Evolutionary conservation across 2,113 vertebrate genomes (phyloP), one percentile per base, ranked within the genome.

Genomic region (Origma solitaria): DNA sequence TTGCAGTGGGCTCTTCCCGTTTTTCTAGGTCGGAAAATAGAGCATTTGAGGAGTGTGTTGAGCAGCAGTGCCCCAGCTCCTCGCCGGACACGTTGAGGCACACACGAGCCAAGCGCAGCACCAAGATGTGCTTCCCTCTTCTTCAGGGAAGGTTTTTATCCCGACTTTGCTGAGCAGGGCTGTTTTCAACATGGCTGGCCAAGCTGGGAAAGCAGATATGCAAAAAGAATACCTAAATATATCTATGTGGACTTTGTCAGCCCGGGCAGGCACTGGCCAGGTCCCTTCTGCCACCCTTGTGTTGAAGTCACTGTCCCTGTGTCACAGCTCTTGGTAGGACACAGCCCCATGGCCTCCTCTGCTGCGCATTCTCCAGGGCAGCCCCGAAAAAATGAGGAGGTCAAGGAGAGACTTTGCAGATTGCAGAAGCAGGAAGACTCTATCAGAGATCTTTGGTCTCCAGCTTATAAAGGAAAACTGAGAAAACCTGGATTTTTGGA

Each of bases 81-180:
- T 51, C 9, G 27, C 15, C 0, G 0, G 62, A 12, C 13, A 38
- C 0, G 4, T 28, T 28, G 56, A 8, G n/a, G 37, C 78, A 6
- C 30, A 3, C 76, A 0, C 0, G 1, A 15, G 54, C 75, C 49
- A 5, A 75, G 70, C 18, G 3, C 75, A 27, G 82, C 64, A 31
- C 90, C 71, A 49, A 23, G 11, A 11, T 27, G 10, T 15, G 84
- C 38, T 20, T 38, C 64, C 15, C 28, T 44, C 35, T 35, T 5
- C 51, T 50, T 11, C 4, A 47, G 53, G 6, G 40, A 23, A 58
- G 42, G 22, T 11, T n/a, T 21, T n/a, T 24, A 8, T 0, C 2
- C 13, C 13, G 2, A 3, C 49, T 61, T 33, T 79, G 37, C 62
- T 85, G 84, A 73, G 37, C 5, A 1, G 23, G 85, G 47, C 27